These are phyloP conservation scores for Tenebrio molitor DNA, from an alignment of 1,140 invertebrate genomes.

Conservation along the genomic window DNA sequence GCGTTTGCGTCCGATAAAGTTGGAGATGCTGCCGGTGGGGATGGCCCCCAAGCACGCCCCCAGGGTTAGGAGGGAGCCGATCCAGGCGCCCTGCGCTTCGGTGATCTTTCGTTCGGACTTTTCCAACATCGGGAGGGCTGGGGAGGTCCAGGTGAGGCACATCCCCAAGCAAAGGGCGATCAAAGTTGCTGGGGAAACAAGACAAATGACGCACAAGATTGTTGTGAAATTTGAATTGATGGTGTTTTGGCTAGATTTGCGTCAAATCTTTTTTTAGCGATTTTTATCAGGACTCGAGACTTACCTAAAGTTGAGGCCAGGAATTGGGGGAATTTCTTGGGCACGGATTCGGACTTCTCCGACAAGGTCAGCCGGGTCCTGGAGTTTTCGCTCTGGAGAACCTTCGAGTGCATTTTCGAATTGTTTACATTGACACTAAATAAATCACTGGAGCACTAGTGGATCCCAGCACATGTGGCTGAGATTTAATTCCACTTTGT, in stretches of 20 bases:
- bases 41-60: conserved; percentile 71
- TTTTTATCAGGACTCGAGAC: conserved; percentile 7
- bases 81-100: conserved; percentile 69
- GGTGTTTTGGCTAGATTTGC: conserved; percentile 2
- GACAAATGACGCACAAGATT: not conserved
- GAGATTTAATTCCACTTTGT: no score
- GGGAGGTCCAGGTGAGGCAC: conserved; percentile 72
- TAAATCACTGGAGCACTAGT: no score
- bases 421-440: no score
- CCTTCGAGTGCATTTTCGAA: conserved; percentile 50
- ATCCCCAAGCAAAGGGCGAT: conserved; percentile 71
- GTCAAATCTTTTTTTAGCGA: conserved; percentile 7
- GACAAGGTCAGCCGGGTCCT: conserved; percentile 46
- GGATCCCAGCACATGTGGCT: no score
- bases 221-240: not conserved
- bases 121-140: conserved; percentile 67
- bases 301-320: conserved; percentile 60
- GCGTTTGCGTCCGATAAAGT: conserved; percentile 76
- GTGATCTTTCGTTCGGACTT: conserved; percentile 32
- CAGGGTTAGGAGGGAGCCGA: conserved; percentile 70
- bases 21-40: conserved; percentile 72
- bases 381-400: conserved; percentile 54
- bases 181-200: conserved; percentile 67
- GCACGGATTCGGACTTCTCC: conserved; percentile 8
- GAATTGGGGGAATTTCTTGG: conserved; percentile 57